phyloP scores from a whole-genome alignment of 2,888 invertebrate genomes.

The Heliconius ismenius region DNA sequence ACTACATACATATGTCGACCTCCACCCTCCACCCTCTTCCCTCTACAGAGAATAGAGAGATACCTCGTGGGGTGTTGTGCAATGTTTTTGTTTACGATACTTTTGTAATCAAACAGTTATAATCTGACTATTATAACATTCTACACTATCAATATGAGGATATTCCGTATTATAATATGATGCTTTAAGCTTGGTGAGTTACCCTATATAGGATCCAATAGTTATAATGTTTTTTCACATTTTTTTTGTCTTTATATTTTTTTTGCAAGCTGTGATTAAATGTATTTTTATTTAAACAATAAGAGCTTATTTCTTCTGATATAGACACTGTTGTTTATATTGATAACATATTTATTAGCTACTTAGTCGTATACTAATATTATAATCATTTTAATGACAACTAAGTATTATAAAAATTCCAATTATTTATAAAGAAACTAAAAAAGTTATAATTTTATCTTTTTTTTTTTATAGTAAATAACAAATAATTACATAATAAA shows the following conservation, averaged over 20 bases:
- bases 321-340: too few species aligned
- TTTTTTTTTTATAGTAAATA: not conserved
- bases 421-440: too few species aligned
- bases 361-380: too few species aligned
- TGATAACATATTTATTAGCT: too few species aligned
- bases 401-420: too few species aligned
- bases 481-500: not conserved
- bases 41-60: constrained; percentile 1
- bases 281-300: not conserved
- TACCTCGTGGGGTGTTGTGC: constrained; percentile 5
- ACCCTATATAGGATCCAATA: too few species aligned
- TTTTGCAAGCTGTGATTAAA: not conserved
- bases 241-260: too few species aligned
- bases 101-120: constrained; percentile 42
- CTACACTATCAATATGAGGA: constrained; percentile 38
- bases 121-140: constrained; percentile 36
- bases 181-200: not conserved
- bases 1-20: constrained; percentile 30
- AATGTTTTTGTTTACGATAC: constrained; percentile 39
- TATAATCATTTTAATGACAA: too few species aligned
- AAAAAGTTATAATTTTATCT: not conserved
- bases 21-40: constrained; percentile 21
- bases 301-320: not conserved
- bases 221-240: too few species aligned
- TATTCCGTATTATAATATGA: not conserved